Base-by-base conservation (phyloP, 2,888 invertebrate species). In the Acleris cristana region DNA sequence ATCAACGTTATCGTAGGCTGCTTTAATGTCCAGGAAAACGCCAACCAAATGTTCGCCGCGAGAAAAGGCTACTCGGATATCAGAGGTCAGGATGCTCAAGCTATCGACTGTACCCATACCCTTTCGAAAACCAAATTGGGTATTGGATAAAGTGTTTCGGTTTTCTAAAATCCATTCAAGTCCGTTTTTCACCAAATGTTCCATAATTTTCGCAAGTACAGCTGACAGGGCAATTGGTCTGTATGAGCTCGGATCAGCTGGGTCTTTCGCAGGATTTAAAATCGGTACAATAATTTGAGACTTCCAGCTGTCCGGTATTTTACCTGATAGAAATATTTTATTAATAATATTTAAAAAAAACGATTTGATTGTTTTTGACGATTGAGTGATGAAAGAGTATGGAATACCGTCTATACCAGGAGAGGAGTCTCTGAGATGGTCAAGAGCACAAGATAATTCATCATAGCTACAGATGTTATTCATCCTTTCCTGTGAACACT, bases 361-460 rank as follows among this genome's bases (percentile, higher is more conserved):
- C 0, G 18, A 18, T 26, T 58, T 48, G 1, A 14, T 18, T 1
- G 26, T 0, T 30, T 58, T n/a, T 6, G 58, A 26, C 0, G 12
- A 3, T 48, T 26, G 23, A 0, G 30, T 49, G 1, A 58, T 1
- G 23, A 58, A 58, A 6, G 58, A 58, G 12, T 58, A 58, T 10
- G 58, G 58, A 26, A 58, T 57, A 0, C 57, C 57, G 23, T 57
- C 45, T 5, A 57, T 2, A 3, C 57, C 57, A n/a, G 57, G 57
- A 2, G 58, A 0, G 0, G 58, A 48, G 18, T 58, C 48, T 2
- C 18, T 21, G 1, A 58, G 10, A 26, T 58, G 23, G 45, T 58
- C 58, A 8, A 58, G 16, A 0, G 58, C 48, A 48, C 18, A 48
- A 1, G 14, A 1, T 1, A 58, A 18, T 10, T 48, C 58, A 1